Evolutionary conservation across 2,888 invertebrate genomes (phyloP).

Genomic region (Ormyrus rosae): DNA sequence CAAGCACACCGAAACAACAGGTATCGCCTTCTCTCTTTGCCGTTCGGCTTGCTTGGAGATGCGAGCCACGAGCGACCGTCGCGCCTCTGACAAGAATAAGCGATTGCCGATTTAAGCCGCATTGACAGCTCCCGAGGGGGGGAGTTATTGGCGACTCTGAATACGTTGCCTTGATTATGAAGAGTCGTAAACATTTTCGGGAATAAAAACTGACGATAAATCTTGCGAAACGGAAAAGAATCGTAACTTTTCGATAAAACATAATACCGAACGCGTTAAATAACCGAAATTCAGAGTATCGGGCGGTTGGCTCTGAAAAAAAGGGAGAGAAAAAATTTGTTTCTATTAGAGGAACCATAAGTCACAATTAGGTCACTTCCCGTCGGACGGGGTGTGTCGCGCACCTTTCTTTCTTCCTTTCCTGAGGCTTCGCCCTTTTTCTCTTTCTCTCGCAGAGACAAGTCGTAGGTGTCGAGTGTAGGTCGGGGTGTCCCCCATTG

Average conservation of each 20-base stretch:
- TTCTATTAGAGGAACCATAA: conserved; percentile 73
- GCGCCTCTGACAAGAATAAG: conserved; percentile 24
- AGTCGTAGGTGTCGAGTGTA: conserved; percentile 63
- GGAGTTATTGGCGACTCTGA: no score
- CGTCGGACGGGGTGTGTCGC: conserved; percentile 66
- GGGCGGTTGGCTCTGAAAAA: conserved; percentile 26
- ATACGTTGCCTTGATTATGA: no score
- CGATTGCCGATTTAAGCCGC: no score
- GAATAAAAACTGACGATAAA: conserved; percentile 33
- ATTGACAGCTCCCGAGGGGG: no score
- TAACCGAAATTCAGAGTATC: conserved; percentile 49
- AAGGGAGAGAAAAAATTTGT: conserved; percentile 50
- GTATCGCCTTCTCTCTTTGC: conserved; percentile 56
- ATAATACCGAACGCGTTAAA: conserved; percentile 31
- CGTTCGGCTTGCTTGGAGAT: no score
- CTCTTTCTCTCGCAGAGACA: conserved; percentile 46
- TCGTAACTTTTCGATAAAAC: conserved; percentile 46
- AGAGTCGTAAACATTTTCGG: neutral
- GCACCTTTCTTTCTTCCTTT: conserved; percentile 54
- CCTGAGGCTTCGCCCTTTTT: conserved; percentile 51
- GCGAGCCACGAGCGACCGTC: neutral
- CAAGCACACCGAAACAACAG: conserved; percentile 69
- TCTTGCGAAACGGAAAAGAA: conserved; percentile 39
- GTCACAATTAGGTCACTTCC: conserved; percentile 74
- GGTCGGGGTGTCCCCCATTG: conserved; percentile 58